Evolutionary conservation across 2,113 vertebrate species (phyloP).

Genomic region (Otus sunia): DNA sequence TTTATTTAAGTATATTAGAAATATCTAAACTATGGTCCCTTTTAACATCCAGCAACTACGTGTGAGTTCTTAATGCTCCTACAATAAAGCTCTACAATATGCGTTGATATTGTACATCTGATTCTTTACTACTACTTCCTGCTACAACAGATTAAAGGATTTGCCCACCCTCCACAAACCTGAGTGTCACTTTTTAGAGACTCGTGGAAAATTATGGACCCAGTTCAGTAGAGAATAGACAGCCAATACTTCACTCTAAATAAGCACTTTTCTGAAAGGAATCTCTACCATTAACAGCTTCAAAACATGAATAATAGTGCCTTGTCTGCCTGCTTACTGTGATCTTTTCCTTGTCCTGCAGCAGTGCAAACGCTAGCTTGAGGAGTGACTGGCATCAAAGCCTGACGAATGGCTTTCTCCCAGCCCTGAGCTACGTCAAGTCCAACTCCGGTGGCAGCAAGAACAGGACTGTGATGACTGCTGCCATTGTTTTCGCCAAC

Average conservation of each 20-base stretch:
- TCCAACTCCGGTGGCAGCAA: constrained; percentile 91
- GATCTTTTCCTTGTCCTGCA: constrained; percentile 90
- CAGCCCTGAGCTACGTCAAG: constrained; percentile 93
- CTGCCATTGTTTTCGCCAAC: constrained; percentile 94
- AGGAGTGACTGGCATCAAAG: constrained; percentile 97
- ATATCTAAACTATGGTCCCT: neutral
- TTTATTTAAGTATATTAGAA: neutral
- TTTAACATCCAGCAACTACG: neutral
- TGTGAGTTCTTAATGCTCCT: neutral
- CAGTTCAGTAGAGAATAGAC: neutral
- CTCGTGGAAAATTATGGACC: neutral
- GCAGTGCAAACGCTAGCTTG: constrained; percentile 89
- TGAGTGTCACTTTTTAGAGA: neutral
- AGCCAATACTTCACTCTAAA: neutral
- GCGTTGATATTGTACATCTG: neutral
- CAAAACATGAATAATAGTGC: neutral
- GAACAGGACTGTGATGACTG: constrained; percentile 84
- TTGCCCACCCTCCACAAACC: neutral
- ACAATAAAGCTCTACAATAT: neutral
- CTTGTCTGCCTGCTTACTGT: constrained; percentile 84
- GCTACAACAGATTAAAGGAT: neutral
- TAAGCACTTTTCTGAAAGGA: neutral
- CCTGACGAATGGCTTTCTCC: constrained; percentile 97
- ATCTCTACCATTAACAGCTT: neutral
- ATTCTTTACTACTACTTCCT: neutral